Evolutionary conservation across 30 jellyfish, hydroid and myxozoan species (phyloP), one percentile per base, ranked within the genome.

Genomic region (Hydractinia symbiolongicarpus): DNA sequence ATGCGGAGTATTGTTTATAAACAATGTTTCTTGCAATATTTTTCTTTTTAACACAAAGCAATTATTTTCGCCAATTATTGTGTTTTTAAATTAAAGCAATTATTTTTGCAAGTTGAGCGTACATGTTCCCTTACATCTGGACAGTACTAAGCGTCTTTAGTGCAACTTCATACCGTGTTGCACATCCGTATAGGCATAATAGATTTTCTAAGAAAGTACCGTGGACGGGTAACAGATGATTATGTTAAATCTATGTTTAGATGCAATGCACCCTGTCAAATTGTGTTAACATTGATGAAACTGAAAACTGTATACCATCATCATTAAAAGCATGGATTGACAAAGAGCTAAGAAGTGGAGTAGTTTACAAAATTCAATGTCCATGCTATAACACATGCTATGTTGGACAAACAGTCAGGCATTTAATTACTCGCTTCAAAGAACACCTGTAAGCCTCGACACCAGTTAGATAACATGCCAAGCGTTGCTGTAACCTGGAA

Each of bases 351-450:
- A 70, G 58, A 70, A 70, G 66, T 52, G n/a, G 51, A 70, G 67
- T 70, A 6, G 79, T 70, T 5, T 70, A 70, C 14, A 21, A 70
- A 17, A 70, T 70, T 70, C 8, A 5, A 17, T 70, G 79, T 70
- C 79, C 79, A 16, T 17, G 79, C 66, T 70, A 14, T 50, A 14
- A 70, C 79, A 57, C 79, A 17, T 70, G 79, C 79, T 70, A 70
- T 70, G 79, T 70, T 14, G 79, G 79, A 21, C 79, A 70, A 14
- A 70, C 67, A 17, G 49, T 54, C 66, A 54, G 79, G 14, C 79
- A 70, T 70, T 50, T 70, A 21, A 6, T 70, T 50, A 15, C 55
- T 52, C 21, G 79, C 21, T 17, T 70, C 51, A 70, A 52, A 14
- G 79, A 70, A 50, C 79, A 70, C 49, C 5, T 40, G 30, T 17